Evolutionary conservation across 1,140 invertebrate species (phyloP).

Genomic region (Periplaneta americana): DNA sequence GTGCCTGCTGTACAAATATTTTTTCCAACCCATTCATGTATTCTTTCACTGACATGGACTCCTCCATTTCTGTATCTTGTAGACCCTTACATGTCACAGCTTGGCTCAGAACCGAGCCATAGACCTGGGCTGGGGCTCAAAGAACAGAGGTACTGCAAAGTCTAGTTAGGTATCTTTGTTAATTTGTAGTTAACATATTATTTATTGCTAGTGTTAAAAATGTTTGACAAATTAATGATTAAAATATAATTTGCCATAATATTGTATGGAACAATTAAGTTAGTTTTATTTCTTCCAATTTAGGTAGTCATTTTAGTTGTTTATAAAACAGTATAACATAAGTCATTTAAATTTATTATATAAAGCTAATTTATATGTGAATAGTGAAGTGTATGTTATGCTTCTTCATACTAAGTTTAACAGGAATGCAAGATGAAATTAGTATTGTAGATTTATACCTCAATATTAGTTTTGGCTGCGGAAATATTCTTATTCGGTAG

Average conservation of each 20-base stretch:
- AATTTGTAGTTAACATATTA: conserved; percentile 8
- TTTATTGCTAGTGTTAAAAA: background rate
- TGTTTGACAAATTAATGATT: background rate
- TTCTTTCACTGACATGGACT: conserved; percentile 13
- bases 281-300: background rate
- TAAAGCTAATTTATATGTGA: background rate
- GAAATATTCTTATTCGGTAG: background rate
- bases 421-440: background rate
- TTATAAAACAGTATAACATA: background rate
- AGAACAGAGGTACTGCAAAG: conserved; percentile 24
- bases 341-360: background rate
- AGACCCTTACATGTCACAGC: conserved; percentile 27
- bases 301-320: background rate
- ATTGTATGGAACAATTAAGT: background rate
- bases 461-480: background rate
- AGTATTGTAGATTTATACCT: background rate
- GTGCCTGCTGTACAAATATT: background rate
- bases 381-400: background rate
- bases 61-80: conserved; percentile 27
- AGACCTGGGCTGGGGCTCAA: conserved; percentile 15
- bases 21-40: conserved; percentile 10
- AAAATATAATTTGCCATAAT: background rate
- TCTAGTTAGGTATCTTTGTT: conserved; percentile 21
- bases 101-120: conserved; percentile 19
- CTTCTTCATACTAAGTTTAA: background rate